A percentile compares a stretch with the other conserved stretches of the same genome.
Conservation (phyloP, 2,797 vertebrate species). For the Pitangus sulphuratus region DNA sequence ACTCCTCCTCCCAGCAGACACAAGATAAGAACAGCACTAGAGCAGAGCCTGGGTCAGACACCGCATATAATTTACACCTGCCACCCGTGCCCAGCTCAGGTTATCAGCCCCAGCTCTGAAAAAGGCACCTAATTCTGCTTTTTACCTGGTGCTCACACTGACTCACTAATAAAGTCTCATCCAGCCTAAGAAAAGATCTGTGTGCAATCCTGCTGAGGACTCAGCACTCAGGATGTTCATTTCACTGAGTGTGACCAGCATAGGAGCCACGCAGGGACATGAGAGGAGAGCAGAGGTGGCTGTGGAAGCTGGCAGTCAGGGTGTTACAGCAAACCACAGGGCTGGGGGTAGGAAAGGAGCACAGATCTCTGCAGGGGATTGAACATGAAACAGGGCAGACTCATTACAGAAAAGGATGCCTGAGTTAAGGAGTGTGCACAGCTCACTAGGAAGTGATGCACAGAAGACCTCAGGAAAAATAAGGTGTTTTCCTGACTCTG, state of each 20-base stretch:
- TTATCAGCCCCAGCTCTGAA: background rate
- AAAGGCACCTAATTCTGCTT: background rate
- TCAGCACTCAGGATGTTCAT: accelerated
- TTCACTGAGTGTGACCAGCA: background rate
- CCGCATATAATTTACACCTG: background rate
- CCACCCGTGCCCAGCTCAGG: background rate
- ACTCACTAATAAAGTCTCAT: background rate
- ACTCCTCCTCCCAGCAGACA: background rate
- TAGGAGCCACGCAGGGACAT: background rate
- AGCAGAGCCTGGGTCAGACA: background rate
- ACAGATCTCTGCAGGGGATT: background rate
- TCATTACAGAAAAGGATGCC: background rate
- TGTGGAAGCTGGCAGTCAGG: background rate
- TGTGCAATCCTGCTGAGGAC: accelerated
- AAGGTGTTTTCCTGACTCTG: background rate
- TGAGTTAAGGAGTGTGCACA: accelerated
- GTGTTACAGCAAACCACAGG: background rate
- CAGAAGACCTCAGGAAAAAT: background rate
- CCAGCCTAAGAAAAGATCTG: background rate
- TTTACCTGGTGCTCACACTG: background rate
- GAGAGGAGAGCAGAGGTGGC: background rate
- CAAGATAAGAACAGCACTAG: background rate
- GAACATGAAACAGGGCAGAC: background rate
- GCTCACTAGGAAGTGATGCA: background rate
- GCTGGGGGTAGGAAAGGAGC: background rate